Evolutionary conservation across 2,888 invertebrate species (phyloP).

Genomic region (Lasioglossum leucozonium): DNA sequence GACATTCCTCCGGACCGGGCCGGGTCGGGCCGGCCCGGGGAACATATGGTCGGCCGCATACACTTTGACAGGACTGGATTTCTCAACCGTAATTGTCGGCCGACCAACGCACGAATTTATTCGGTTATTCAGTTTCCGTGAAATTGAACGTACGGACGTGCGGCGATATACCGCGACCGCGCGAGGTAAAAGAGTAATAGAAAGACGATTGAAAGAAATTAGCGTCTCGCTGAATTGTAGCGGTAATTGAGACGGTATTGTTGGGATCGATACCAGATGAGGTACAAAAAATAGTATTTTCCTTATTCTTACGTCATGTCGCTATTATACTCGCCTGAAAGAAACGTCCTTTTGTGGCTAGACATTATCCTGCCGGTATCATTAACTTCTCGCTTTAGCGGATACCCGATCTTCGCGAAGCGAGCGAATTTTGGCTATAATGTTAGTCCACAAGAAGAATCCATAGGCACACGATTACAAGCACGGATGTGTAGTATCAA

Average conservation of each 20-base stretch:
- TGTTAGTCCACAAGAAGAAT: too few relatives aligned
- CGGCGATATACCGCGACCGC: not conserved
- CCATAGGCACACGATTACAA: too few relatives aligned
- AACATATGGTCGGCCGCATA: conserved; percentile 36
- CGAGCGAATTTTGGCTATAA: not conserved
- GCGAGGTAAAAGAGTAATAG: not conserved
- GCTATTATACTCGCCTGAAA: not conserved
- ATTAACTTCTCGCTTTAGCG: not conserved
- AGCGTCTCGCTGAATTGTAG: not conserved
- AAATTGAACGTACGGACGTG: not conserved
- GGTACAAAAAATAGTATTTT: not conserved
- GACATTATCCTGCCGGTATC: not conserved
- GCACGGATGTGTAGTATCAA: too few relatives aligned
- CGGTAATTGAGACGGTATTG: not conserved
- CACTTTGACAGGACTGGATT: not conserved
- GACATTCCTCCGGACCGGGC: conserved; percentile 16
- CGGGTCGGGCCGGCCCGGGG: not conserved
- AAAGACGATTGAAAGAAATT: not conserved
- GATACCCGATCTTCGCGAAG: not conserved
- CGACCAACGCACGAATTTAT: conserved; percentile 3
- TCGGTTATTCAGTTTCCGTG: not conserved
- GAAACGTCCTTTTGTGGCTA: not conserved
- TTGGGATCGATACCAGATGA: not conserved
- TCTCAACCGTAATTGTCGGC: not conserved
- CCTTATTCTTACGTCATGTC: not conserved